Evolutionary conservation across 2,797 vertebrate genomes (phyloP), one percentile per base, ranked within the genome.

Genomic region (Poeciliopsis turneri): DNA sequence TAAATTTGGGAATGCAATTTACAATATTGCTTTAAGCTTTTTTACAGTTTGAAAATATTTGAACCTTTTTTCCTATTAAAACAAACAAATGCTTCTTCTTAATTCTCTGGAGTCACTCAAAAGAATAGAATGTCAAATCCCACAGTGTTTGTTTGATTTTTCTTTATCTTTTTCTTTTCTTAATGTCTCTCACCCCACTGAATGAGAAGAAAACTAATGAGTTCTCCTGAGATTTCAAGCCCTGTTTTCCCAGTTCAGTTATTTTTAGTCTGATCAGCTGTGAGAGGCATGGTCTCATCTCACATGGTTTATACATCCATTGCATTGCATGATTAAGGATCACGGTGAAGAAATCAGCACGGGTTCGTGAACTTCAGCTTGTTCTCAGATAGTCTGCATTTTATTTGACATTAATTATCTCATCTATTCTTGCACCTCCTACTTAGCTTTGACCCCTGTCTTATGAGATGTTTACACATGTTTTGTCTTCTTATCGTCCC

Each of bases 141-240:
- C 59, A 79, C 33, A 76, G 72, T 66, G 68, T 75, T 59, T 74
- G 25, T 59, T 39, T 36, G 4, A 0, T 36, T 57, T 4, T 25
- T 47, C 41, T 74, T 9, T 6, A 39, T 39, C 39, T 75, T 66
- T 46, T 75, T 77, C 68, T 75, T 72, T 25, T 25, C 16, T n/a
- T 20, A 49, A 6, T 86, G 61, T 85, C 51, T 84, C 47, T 87
- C 49, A 83, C 77, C 78, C 64, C 80, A 78, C 75, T 77, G 72
- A 78, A 80, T 45, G 41, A 70, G 46, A 77, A 80, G 72, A 72
- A 72, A 76, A 69, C 84, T 92, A 92, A 92, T 89, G 86, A 92
- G 89, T 28, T 72, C 86, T 77, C 79, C 28, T 80, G 91, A 88
- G 89, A 82, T 86, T 78, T 87, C 4, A 75, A 70, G 30, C 59